A percentile compares a stretch with the other conserved stretches of the same genome.
These are phyloP conservation scores for Eupithecia dodoneata DNA, from an alignment of 2,888 invertebrate genomes.

Conservation along the genomic window DNA sequence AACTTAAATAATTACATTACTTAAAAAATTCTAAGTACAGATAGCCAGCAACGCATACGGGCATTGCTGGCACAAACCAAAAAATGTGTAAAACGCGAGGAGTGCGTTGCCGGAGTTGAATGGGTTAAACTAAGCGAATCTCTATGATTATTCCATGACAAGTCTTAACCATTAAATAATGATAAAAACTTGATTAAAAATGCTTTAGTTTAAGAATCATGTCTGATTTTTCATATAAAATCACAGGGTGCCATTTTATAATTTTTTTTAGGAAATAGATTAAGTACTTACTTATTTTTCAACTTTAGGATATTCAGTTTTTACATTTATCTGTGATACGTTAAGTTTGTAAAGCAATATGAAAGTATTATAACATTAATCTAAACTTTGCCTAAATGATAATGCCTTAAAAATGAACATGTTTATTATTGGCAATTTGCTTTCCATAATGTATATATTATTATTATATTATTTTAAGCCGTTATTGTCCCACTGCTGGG, in stretches of 20 bases:
- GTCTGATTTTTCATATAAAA: slow-evolving; percentile 32
- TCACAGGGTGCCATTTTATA: slow-evolving; percentile 43
- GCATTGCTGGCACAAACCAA: no score
- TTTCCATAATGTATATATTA: not conserved
- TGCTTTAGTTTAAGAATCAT: slow-evolving; percentile 31
- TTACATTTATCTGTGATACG: slow-evolving; percentile 77
- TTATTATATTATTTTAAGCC: not conserved
- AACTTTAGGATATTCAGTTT: slow-evolving; percentile 28
- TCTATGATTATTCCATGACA: slow-evolving; percentile 2
- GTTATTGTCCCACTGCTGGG: no score
- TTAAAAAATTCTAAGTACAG: no score
- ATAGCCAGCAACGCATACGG: no score
- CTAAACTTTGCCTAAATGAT: not conserved
- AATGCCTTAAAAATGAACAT: not conserved
- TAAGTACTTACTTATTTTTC: not conserved
- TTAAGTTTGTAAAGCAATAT: slow-evolving; percentile 76
- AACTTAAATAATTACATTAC: no score
- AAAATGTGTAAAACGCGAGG: no score
- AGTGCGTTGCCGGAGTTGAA: no score
- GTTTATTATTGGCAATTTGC: not conserved
- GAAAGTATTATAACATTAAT: slow-evolving; percentile 21
- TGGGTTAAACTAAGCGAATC: not conserved
- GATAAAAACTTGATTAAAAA: slow-evolving; percentile 29
- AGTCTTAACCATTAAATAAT: not conserved
- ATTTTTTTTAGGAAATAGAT: not conserved